phyloP scores from a whole-genome alignment of 2,888 invertebrate genomes.

The Cataglyphis livida region DNA sequence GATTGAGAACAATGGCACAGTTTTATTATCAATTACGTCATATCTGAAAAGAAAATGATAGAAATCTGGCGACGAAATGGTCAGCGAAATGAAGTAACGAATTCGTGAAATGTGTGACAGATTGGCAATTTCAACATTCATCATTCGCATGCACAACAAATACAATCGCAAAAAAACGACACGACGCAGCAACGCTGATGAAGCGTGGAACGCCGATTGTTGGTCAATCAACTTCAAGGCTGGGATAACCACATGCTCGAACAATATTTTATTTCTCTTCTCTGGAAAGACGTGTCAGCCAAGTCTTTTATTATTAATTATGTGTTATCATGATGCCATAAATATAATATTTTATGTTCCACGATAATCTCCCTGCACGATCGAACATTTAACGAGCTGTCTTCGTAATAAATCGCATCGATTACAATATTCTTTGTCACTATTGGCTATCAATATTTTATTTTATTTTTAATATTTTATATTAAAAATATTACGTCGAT shows the following conservation, averaged over 20 bases:
- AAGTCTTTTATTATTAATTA: constrained; percentile 19
- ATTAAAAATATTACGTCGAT: neutral
- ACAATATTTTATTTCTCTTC: constrained; percentile 23
- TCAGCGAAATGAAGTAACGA: constrained; percentile 27
- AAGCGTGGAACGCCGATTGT: constrained; percentile 57
- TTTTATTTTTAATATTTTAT: constrained; percentile 3
- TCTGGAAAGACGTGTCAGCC: constrained; percentile 22
- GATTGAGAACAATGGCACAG: constrained; percentile 10
- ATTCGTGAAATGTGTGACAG: constrained; percentile 43
- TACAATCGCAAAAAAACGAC: constrained; percentile 24
- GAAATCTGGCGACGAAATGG: constrained; percentile 36
- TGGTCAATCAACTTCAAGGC: constrained; percentile 61
- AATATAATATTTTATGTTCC: neutral
- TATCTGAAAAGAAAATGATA: constrained; percentile 22
- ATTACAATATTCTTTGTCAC: neutral
- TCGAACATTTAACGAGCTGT: neutral
- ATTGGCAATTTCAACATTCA: constrained; percentile 48
- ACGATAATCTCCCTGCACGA: neutral
- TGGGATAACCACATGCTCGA: constrained; percentile 11
- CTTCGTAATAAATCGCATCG: neutral
- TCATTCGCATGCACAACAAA: constrained; percentile 39
- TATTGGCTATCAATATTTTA: neutral
- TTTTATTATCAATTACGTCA: constrained; percentile 20
- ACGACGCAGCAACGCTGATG: constrained; percentile 43
- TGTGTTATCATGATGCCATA: neutral